These are phyloP conservation scores for Caenorhabditis parvicauda DNA, from an alignment of 2,888 invertebrate species.

Conservation along the genomic window DNA sequence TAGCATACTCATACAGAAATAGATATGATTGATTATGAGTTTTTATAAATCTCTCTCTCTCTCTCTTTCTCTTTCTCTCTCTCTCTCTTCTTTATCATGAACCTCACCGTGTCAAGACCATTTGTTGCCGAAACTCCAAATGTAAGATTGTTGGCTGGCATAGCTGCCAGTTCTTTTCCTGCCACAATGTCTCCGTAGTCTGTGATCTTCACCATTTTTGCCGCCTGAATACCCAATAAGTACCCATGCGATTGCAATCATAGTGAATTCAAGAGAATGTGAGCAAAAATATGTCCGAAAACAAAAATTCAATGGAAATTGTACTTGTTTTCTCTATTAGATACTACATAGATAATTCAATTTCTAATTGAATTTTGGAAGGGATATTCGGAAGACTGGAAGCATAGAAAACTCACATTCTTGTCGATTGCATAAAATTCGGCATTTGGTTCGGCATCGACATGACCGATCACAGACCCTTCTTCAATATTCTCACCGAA, in stretches of 20 bases:
- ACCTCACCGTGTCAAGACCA: conserved; percentile 35
- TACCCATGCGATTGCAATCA: background rate
- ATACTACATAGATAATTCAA: background rate
- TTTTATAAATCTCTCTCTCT: too few species aligned
- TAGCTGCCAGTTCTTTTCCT: conserved; percentile 19
- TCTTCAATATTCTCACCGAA: conserved; percentile 27
- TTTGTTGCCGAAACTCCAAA: conserved; percentile 38
- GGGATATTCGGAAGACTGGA: background rate
- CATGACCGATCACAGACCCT: conserved; percentile 29
- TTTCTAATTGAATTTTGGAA: background rate
- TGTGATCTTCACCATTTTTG: conserved; percentile 29
- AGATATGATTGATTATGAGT: too few species aligned
- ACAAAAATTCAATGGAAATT: too few species aligned
- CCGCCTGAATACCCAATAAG: conserved; percentile 15
- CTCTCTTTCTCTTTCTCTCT: too few species aligned
- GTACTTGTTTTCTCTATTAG: too few species aligned
- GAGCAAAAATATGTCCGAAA: background rate
- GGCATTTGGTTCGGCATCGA: conserved; percentile 28
- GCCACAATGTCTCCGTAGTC: conserved; percentile 31
- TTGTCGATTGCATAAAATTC: conserved; percentile 37
- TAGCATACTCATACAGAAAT: too few species aligned
- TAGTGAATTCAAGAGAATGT: background rate
- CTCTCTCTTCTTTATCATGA: too few species aligned
- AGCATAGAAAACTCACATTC: conserved; percentile 13
- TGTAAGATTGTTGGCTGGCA: conserved; percentile 18